phyloP scores from a whole-genome alignment of 2,113 vertebrate species.

The Protobothrops mucrosquamatus region DNA sequence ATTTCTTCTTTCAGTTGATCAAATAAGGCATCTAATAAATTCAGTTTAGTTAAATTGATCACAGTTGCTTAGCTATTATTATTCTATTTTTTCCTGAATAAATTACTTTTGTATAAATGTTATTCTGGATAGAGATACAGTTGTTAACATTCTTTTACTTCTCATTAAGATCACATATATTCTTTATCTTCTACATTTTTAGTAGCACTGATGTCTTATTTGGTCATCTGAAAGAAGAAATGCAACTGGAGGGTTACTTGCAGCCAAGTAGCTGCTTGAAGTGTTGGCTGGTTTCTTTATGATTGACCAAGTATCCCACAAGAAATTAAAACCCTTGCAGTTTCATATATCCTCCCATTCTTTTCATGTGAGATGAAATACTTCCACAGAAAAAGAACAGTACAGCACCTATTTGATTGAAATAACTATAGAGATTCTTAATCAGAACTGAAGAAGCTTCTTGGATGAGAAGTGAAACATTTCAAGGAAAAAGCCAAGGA shows the following conservation, averaged over 20 bases:
- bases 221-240: neutral
- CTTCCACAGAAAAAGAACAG: neutral
- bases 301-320: neutral
- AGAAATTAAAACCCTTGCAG: neutral
- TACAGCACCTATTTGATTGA: neutral
- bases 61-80: neutral
- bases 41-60: neutral
- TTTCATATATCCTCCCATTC: neutral
- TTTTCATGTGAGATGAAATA: neutral
- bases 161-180: neutral
- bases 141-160: neutral
- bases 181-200: neutral
- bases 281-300: neutral
- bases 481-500: neutral
- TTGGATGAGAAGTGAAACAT: neutral
- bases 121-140: neutral
- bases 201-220: neutral
- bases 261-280: neutral
- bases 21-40: neutral
- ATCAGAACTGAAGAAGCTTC: neutral
- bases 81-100: neutral
- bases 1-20: neutral
- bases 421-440: neutral
- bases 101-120: neutral
- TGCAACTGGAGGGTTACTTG: neutral